These are phyloP conservation scores for Sphinx pinastri DNA, from an alignment of 2,888 invertebrate species.

Conservation along the genomic window DNA sequence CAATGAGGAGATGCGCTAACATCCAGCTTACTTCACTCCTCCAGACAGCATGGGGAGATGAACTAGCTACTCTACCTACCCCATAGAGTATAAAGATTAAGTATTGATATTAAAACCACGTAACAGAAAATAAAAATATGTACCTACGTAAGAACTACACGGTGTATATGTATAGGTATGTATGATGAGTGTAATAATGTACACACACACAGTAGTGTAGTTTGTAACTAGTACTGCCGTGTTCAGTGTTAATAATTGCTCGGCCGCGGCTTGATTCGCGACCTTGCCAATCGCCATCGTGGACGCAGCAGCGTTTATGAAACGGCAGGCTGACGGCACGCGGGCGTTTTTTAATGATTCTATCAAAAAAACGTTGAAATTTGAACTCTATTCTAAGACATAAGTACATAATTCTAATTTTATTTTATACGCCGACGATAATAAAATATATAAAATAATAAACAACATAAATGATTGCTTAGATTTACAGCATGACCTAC, in stretches of 20 bases:
- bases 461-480: too few relatives aligned
- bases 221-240: neutral
- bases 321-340: neutral
- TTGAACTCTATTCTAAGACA: too few relatives aligned
- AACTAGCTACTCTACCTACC: too few relatives aligned
- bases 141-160: neutral
- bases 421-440: too few relatives aligned
- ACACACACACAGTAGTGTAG: neutral
- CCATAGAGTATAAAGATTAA: too few relatives aligned
- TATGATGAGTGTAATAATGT: neutral
- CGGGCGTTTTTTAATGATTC: neutral
- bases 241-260: neutral
- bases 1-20: too few relatives aligned
- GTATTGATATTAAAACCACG: neutral
- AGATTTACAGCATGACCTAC: too few relatives aligned
- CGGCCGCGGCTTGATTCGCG: neutral
- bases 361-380: too few relatives aligned
- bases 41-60: too few relatives aligned
- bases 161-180: neutral
- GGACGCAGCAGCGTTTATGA: slow-evolving; percentile 2
- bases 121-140: neutral
- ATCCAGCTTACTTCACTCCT: too few relatives aligned
- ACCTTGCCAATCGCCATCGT: slow-evolving; percentile 16
- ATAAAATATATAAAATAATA: too few relatives aligned
- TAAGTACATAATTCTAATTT: too few relatives aligned